These are phyloP conservation scores for Lepidocolaptes lacrymiger DNA, from an alignment of 2,797 vertebrate genomes.

Conservation along the genomic window DNA sequence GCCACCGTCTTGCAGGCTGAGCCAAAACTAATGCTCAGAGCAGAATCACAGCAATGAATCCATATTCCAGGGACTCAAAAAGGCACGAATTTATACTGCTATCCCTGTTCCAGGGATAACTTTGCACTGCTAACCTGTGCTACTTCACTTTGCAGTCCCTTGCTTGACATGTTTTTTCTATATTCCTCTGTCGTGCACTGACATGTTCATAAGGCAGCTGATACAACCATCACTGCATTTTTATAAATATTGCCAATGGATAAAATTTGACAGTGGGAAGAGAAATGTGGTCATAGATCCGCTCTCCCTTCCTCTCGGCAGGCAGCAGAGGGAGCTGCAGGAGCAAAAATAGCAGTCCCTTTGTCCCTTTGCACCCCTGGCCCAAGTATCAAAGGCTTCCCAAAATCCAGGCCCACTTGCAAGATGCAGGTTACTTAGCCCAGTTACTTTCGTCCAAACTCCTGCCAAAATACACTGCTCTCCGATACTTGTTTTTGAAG, in stretches of 20 bases:
- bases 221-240: neutral
- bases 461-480: neutral
- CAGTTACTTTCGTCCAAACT: neutral
- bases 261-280: neutral
- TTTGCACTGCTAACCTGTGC: neutral
- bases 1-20: accelerated
- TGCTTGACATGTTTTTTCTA: neutral
- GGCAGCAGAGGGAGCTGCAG: constrained; percentile 58
- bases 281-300: neutral
- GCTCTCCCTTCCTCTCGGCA: neutral
- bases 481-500: neutral
- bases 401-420: neutral
- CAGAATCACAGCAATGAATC: neutral
- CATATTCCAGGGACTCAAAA: neutral
- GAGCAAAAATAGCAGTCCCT: neutral
- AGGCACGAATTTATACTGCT: neutral
- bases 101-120: neutral
- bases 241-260: neutral
- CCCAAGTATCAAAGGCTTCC: neutral
- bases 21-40: neutral
- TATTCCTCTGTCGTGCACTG: neutral
- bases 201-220: neutral
- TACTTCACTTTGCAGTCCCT: neutral
- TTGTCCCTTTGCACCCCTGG: neutral
- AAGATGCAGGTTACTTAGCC: neutral